Percentiles rank a stretch among this genome's conserved stretches.
These are phyloP conservation scores for Acanthacorydalis orientalis DNA, from an alignment of 2,888 invertebrate genomes.

Conservation along the genomic window DNA sequence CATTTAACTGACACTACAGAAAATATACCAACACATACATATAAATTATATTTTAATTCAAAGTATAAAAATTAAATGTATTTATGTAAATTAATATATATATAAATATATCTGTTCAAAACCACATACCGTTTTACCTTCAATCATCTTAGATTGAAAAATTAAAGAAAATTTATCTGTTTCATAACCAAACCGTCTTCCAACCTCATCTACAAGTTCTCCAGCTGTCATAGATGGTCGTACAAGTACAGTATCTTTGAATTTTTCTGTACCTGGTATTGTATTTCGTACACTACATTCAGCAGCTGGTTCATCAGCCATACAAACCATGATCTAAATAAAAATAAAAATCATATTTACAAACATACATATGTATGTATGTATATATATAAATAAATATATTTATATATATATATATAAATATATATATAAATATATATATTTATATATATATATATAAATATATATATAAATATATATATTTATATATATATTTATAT, in stretches of 20 bases:
- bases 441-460: too few species aligned
- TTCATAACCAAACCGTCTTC: constrained; percentile 27
- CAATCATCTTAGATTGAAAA: constrained; percentile 16
- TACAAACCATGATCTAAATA: constrained; percentile 31
- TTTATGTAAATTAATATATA: not conserved
- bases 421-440: too few species aligned
- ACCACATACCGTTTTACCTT: constrained; percentile 12
- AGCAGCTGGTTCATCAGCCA: constrained; percentile 22
- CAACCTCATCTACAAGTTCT: constrained; percentile 29
- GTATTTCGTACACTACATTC: constrained; percentile 29
- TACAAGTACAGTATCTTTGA: constrained; percentile 16
- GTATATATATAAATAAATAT: too few species aligned
- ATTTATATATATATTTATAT: too few species aligned
- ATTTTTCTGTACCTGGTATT: constrained; percentile 12
- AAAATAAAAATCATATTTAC: constrained; percentile 3
- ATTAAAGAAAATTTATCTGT: constrained; percentile 27
- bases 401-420: too few species aligned
- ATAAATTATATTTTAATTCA: not conserved
- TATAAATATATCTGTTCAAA: not conserved
- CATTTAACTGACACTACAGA: not conserved
- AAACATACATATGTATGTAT: too few species aligned
- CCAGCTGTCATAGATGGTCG: constrained; percentile 27
- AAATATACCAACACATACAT: not conserved
- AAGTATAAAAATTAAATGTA: not conserved
- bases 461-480: too few species aligned